Evolutionary conservation across 2,797 vertebrate genomes (phyloP).

Genomic region (Sarcophilus harrisii): DNA sequence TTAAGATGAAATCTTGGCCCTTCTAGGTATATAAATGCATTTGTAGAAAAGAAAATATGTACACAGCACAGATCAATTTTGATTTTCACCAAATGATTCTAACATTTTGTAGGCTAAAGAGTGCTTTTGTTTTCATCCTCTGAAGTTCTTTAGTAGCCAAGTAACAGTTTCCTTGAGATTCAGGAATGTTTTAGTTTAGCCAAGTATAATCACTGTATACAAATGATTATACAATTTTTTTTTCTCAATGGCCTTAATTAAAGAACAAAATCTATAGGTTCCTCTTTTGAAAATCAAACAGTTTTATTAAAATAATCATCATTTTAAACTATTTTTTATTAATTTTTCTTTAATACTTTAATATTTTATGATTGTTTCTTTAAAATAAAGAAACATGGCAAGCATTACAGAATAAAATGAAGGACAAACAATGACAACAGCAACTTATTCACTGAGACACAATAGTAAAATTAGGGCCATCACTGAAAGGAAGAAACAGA

Average conservation of each 20-base stretch:
- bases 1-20: neutral
- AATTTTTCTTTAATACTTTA: too few species aligned
- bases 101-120: neutral
- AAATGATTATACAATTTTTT: slow-evolving; percentile 3
- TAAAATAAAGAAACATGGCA: slow-evolving; percentile 1
- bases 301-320: slow-evolving; percentile 51
- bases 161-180: slow-evolving; percentile 59
- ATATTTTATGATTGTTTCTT: slow-evolving; percentile 11
- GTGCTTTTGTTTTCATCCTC: slow-evolving; percentile 38
- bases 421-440: too few species aligned
- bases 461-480: slow-evolving; percentile 25
- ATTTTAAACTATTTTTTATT: slow-evolving; percentile 1
- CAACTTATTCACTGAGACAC: slow-evolving; percentile 21
- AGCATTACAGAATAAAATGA: neutral
- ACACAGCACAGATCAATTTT: neutral
- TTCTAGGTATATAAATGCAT: neutral
- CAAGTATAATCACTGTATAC: slow-evolving; percentile 39
- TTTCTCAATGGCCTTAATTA: slow-evolving; percentile 42
- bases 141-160: slow-evolving; percentile 46
- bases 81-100: slow-evolving; percentile 22
- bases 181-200: slow-evolving; percentile 52
- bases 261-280: slow-evolving; percentile 36
- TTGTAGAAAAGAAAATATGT: slow-evolving; percentile 35
- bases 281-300: slow-evolving; percentile 59
- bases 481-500: slow-evolving; percentile 30